Conservation (phyloP, 2,888 invertebrate genomes). For the Sympetrum striolatum region DNA sequence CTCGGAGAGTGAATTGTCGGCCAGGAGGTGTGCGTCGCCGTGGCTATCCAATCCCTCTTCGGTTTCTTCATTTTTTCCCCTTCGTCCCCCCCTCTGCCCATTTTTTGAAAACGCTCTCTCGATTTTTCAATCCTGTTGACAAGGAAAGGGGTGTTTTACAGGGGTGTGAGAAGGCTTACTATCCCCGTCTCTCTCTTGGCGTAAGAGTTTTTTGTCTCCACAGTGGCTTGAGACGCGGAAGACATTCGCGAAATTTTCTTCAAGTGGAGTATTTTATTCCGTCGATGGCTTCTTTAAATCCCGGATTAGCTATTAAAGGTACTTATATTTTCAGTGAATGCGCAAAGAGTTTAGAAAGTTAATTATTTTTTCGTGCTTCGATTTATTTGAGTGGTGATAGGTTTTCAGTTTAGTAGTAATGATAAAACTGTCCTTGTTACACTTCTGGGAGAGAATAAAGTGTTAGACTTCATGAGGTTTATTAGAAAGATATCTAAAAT, state of each 20-base stretch:
- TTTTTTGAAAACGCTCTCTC: constrained; percentile 45
- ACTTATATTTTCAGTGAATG: too few relatives aligned
- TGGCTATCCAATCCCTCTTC: constrained; percentile 47
- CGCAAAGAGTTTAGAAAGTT: too few relatives aligned
- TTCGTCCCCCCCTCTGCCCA: constrained; percentile 49
- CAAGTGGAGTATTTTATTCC: neutral
- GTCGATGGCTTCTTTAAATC: neutral
- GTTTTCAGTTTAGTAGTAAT: too few relatives aligned
- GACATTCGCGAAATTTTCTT: neutral
- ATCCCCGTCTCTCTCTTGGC: neutral
- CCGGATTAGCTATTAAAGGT: too few relatives aligned
- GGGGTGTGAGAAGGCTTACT: neutral
- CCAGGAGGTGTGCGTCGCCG: constrained; percentile 58
- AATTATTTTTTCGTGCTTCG: too few relatives aligned
- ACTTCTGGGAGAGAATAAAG: too few relatives aligned
- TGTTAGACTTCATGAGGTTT: too few relatives aligned
- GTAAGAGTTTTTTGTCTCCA: neutral
- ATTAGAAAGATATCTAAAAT: too few relatives aligned
- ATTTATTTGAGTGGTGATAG: too few relatives aligned
- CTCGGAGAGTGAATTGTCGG: constrained; percentile 59
- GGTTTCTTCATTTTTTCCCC: constrained; percentile 7
- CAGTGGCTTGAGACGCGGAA: neutral
- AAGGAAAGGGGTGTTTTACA: neutral
- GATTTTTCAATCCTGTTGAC: constrained; percentile 31
- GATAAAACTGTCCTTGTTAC: too few relatives aligned